Conservation (phyloP, 2,888 invertebrate genomes). For the Agelastica alni region DNA sequence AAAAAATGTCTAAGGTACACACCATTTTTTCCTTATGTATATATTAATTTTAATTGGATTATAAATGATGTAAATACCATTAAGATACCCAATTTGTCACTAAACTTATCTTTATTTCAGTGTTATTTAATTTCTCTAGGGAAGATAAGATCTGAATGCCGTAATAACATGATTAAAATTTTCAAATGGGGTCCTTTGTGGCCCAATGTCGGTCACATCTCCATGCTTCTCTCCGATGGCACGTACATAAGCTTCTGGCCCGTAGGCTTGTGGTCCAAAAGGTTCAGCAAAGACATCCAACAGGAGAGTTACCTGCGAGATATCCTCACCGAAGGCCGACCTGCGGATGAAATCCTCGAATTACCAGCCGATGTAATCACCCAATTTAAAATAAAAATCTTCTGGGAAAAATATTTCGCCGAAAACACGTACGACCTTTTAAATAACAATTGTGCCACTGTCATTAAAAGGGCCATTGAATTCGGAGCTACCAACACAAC, state of each 20-base stretch:
- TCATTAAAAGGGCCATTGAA: neutral
- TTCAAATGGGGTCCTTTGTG: constrained; percentile 2
- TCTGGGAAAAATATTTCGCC: neutral
- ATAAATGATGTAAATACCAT: too few relatives aligned
- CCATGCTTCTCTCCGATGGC: constrained; percentile 3
- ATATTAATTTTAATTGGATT: too few relatives aligned
- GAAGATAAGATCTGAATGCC: too few relatives aligned
- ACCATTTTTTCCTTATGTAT: too few relatives aligned
- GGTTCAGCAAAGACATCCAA: neutral
- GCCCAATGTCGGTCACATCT: constrained; percentile 4
- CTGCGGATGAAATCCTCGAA: neutral
- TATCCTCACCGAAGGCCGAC: neutral
- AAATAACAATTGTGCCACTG: constrained; percentile 2
- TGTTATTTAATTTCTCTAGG: too few relatives aligned
- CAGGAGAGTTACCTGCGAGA: neutral
- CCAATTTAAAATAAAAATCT: neutral
- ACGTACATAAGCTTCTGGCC: constrained; percentile 13
- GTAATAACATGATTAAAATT: constrained; percentile 7
- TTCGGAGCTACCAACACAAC: neutral
- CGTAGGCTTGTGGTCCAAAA: neutral
- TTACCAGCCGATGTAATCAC: neutral
- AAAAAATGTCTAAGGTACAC: too few relatives aligned
- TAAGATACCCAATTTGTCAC: too few relatives aligned
- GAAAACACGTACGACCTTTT: constrained; percentile 1
- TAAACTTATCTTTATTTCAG: too few relatives aligned